Percentiles rank a stretch among this genome's conserved stretches.
These are phyloP conservation scores for Rhynchopsitta pachyrhyncha DNA, from an alignment of 2,113 vertebrate genomes.

Conservation along the genomic window DNA sequence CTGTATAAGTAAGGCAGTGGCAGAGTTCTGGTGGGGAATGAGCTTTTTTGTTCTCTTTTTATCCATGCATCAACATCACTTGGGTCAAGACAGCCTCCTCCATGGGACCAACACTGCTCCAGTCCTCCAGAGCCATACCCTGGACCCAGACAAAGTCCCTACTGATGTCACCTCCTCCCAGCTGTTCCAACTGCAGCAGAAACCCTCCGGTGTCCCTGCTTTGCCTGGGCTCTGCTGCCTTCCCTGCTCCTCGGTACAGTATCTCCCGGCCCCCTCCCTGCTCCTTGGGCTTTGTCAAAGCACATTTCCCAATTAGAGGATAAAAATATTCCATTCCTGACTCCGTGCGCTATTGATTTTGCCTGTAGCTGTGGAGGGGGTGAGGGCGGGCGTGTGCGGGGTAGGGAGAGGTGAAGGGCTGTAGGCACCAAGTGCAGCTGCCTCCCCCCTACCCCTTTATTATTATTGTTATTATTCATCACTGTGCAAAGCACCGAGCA, in stretches of 20 bases:
- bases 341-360: conserved; percentile 69
- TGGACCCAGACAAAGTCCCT: not conserved
- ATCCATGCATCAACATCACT: not conserved
- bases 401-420: conserved; percentile 66
- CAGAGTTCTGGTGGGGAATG: not conserved
- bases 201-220: not conserved
- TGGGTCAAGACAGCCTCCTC: not conserved
- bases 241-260: not conserved
- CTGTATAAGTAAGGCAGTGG: not conserved
- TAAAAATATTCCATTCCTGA: conserved; percentile 72
- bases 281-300: conserved; percentile 68
- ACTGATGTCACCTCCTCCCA: rapidly evolving
- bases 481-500: conserved; percentile 49
- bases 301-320: conserved; percentile 73
- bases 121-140: not conserved
- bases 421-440: conserved; percentile 49
- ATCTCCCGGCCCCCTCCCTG: conserved; percentile 51
- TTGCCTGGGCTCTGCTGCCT: not conserved
- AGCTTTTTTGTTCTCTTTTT: not conserved
- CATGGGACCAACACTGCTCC: rapidly evolving
- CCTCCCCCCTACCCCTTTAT: conserved; percentile 46
- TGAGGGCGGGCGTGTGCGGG: not conserved
- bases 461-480: conserved; percentile 71
- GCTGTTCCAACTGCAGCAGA: not conserved
- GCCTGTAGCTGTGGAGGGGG: conserved; percentile 68